phyloP scores from a whole-genome alignment of 2,888 invertebrate species.

The Schizaphis graminum region DNA sequence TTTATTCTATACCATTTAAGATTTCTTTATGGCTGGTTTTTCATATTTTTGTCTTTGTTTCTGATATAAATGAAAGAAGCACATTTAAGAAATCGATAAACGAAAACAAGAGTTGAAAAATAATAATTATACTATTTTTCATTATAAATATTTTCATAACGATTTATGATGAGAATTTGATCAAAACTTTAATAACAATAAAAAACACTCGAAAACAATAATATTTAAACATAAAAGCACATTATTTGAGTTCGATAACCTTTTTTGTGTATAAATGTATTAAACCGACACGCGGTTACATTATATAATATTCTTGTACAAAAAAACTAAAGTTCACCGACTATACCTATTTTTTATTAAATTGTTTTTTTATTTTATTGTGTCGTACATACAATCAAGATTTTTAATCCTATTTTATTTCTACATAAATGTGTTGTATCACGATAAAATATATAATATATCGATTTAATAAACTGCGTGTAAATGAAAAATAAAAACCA shows the following conservation, averaged over 20 bases:
- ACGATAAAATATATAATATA: constrained; percentile 36
- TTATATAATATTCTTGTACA: neutral
- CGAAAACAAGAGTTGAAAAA: neutral
- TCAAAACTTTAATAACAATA: neutral
- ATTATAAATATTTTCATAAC: constrained; percentile 7
- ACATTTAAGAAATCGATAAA: neutral
- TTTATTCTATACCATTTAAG: neutral
- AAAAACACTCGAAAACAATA: neutral
- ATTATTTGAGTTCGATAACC: neutral
- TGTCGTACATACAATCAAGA: neutral
- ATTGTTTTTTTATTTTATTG: constrained; percentile 5
- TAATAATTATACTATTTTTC: neutral
- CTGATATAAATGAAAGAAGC: neutral
- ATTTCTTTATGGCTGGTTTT: neutral
- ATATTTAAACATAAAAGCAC: neutral
- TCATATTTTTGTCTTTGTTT: neutral
- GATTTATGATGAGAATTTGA: neutral
- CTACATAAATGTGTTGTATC: constrained; percentile 7
- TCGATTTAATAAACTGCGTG: constrained; percentile 30
- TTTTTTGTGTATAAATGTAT: neutral
- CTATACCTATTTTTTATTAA: neutral
- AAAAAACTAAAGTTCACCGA: constrained; percentile 7
- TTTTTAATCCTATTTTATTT: neutral
- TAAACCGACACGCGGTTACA: neutral
- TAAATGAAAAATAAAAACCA: constrained; percentile 32